Base-by-base conservation (phyloP, 2,888 invertebrate species). In the Andrena fulva region DNA sequence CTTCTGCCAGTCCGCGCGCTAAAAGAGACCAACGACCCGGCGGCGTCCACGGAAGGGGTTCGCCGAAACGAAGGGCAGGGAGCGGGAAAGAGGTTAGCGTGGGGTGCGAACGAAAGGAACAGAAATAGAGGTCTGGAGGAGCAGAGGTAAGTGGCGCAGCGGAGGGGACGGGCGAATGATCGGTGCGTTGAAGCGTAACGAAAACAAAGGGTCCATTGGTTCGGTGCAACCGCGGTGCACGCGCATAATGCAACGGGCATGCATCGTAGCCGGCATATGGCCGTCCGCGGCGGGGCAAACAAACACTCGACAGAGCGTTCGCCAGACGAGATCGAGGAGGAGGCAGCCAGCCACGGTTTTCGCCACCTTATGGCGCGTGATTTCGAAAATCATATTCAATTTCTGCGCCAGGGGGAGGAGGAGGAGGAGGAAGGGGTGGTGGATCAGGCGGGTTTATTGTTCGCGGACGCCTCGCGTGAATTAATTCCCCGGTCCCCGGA, bases 361-460 rank as follows among this genome's bases (percentile, higher is more conserved):
- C 74, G 62, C 27, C 85, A 87, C 91, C 91, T 91, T 91, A 91
- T 91, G 91, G 91, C 90, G 90, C 72, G 79, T 85, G 87, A 92
- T 92, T 91, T 90, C 90, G 90, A 89, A 78, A 92, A 91, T 92
- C 91, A 85, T 87, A 92, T 92, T 92, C 89, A 89, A 91, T 89
- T 89, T 80, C 90, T 86, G 16, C 86, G 60, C 7, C 68, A 56
- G 87, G 87, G 85, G 86, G 86, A 84, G 75, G 81, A 71, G 59
- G 62, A 59, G 16, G 24, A 27, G 54, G 56, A 85, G 88, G 89
- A 85, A 74, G 81, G 70, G 35, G 71, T 20, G 50, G 60, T 50
- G 71, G 56, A 59, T 35, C 56, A 56, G 56, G 42, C 29, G 12
- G 56, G n/a, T 48, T 81, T 68, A 85, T 85, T 85, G 85, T 85